These are phyloP conservation scores for Drosophila ficusphila DNA, from an alignment of 1,140 invertebrate genomes.

Conservation along the genomic window DNA sequence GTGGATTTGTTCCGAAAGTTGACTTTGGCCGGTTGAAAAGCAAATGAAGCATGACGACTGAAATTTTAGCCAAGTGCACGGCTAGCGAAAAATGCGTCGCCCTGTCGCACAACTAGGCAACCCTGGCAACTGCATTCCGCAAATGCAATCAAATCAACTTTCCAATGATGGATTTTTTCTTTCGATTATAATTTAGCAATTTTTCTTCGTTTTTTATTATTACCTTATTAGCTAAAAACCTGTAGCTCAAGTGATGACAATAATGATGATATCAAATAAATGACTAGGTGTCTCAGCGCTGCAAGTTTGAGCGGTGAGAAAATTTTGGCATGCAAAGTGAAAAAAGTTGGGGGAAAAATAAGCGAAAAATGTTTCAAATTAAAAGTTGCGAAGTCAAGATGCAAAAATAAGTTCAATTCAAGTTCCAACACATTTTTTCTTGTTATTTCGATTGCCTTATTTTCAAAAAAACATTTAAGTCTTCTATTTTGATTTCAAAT, in stretches of 20 bases:
- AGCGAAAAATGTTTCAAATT: conserved; percentile 4
- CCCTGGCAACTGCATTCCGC: conserved; percentile 64
- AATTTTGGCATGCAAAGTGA: conserved; percentile 55
- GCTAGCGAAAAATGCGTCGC: conserved; percentile 55
- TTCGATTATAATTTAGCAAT: conserved; percentile 65
- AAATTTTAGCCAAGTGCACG: conserved; percentile 59
- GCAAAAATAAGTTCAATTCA: too few species aligned
- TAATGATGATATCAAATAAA: conserved; percentile 62
- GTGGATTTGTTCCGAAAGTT: conserved; percentile 32
- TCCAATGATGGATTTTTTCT: conserved; percentile 75
- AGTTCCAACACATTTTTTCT: too few species aligned
- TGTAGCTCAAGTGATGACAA: conserved; percentile 44
- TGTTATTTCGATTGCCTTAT: too few species aligned
- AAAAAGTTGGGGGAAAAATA: conserved; percentile 47
- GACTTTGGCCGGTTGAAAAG: conserved; percentile 24
- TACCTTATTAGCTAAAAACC: conserved; percentile 68
- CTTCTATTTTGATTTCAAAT: too few species aligned
- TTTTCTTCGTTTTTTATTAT: conserved; percentile 42
- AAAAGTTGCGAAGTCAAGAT: background rate
- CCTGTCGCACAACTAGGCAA: conserved; percentile 68
- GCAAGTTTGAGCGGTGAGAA: conserved; percentile 18
- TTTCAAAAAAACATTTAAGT: too few species aligned
- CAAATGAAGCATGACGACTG: conserved; percentile 71
- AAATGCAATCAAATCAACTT: conserved; percentile 76
- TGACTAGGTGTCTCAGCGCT: conserved; percentile 47